phyloP scores from a whole-genome alignment of 2,888 invertebrate genomes.

The Drosophila aldrichi region DNA sequence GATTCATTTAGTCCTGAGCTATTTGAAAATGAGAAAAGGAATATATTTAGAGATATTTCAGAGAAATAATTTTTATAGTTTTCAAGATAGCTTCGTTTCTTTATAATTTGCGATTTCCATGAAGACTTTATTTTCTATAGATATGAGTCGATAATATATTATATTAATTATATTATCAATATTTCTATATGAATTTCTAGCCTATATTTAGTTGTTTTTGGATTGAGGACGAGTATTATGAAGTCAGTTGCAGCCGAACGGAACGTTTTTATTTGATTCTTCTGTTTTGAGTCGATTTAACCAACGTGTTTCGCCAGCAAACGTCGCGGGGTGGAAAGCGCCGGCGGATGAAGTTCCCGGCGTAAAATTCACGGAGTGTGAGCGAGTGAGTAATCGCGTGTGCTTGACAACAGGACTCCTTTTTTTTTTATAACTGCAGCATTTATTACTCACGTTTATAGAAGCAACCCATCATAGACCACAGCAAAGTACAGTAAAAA shows the following conservation, averaged over 20 bases:
- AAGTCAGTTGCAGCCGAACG: background rate
- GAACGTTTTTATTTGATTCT: slow-evolving; percentile 37
- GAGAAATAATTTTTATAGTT: no score
- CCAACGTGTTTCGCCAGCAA: slow-evolving; percentile 73
- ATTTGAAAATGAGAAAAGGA: no score
- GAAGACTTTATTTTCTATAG: background rate
- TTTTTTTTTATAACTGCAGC: slow-evolving; percentile 33
- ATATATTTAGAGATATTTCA: no score
- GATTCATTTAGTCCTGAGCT: no score
- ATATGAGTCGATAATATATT: no score
- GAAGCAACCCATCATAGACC: slow-evolving; percentile 4
- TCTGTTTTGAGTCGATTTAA: slow-evolving; percentile 60
- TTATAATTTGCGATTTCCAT: no score
- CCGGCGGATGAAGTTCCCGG: slow-evolving; percentile 28
- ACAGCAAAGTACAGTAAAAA: slow-evolving; percentile 70
- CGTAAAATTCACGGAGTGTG: slow-evolving; percentile 15
- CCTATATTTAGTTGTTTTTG: background rate
- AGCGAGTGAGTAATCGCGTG: slow-evolving; percentile 44
- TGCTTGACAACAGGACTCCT: slow-evolving; percentile 53
- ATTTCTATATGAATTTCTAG: no score
- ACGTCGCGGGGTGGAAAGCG: slow-evolving; percentile 78
- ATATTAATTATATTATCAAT: no score
- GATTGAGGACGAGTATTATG: background rate
- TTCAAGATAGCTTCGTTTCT: no score
- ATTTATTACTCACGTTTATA: slow-evolving; percentile 42